Percentiles rank a stretch among this genome's conserved stretches.
Conservation (phyloP, 2,113 vertebrate genomes). For the Gymnogyps californianus region DNA sequence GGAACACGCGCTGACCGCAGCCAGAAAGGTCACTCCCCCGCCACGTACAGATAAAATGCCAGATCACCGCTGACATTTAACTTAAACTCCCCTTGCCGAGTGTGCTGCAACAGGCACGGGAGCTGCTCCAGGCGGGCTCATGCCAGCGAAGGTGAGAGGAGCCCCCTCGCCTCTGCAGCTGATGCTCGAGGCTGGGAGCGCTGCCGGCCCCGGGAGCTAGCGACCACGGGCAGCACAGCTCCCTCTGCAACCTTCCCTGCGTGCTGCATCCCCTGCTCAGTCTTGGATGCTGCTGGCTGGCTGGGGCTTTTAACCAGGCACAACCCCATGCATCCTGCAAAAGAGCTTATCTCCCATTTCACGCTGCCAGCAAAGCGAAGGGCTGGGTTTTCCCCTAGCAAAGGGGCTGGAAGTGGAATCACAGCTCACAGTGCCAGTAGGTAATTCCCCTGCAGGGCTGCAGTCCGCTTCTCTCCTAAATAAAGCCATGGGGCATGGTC, state of each 20-base stretch:
- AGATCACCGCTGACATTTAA: neutral
- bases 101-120: neutral
- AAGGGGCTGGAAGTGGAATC: neutral
- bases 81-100: neutral
- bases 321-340: neutral
- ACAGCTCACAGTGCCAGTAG: neutral
- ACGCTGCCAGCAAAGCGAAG: fast-evolving
- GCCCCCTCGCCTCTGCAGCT: neutral
- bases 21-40: neutral
- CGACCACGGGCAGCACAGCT: neutral
- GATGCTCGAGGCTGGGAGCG: neutral
- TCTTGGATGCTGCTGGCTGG: neutral
- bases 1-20: fast-evolving
- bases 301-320: neutral
- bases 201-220: neutral
- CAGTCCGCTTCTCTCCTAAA: neutral
- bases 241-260: neutral
- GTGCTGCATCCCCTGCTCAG: neutral
- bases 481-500: neutral
- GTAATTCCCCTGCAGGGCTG: neutral
- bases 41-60: neutral
- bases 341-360: neutral
- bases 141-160: neutral
- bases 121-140: neutral
- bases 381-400: neutral